A percentile compares a stretch with the other conserved stretches of the same genome.
These are phyloP conservation scores for Desmodus rotundus DNA, from an alignment of 2,113 vertebrate genomes.

Conservation along the genomic window DNA sequence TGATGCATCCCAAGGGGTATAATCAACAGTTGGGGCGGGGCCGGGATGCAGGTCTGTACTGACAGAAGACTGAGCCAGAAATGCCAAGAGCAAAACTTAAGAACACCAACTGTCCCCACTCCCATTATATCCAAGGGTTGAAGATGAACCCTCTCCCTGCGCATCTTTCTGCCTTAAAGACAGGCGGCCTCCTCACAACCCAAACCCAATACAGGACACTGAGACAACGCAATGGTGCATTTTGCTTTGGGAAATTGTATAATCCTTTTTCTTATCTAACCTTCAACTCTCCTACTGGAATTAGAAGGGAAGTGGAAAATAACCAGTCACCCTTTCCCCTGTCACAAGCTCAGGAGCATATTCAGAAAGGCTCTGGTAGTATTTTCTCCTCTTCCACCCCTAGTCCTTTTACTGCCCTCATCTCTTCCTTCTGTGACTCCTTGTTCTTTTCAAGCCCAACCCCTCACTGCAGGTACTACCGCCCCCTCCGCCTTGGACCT, in stretches of 20 bases:
- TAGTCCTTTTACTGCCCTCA: background rate
- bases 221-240: background rate
- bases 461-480: background rate
- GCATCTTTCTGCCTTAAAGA: background rate
- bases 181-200: background rate
- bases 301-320: background rate
- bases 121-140: background rate
- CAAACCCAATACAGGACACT: background rate
- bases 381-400: background rate
- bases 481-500: background rate
- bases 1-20: conserved; percentile 82
- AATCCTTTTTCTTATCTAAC: background rate
- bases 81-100: conserved; percentile 66
- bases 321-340: background rate
- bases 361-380: background rate
- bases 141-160: background rate
- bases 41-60: conserved; percentile 77
- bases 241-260: conserved; percentile 25
- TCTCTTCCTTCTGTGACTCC: background rate
- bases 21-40: conserved; percentile 82
- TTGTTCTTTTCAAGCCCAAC: background rate
- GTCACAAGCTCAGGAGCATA: background rate
- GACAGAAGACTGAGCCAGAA: conserved; percentile 79
- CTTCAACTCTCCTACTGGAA: conserved; percentile 13
- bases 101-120: conserved; percentile 47